phyloP scores from a whole-genome alignment of 2,888 invertebrate species.

The Lycophotia porphyrea region DNA sequence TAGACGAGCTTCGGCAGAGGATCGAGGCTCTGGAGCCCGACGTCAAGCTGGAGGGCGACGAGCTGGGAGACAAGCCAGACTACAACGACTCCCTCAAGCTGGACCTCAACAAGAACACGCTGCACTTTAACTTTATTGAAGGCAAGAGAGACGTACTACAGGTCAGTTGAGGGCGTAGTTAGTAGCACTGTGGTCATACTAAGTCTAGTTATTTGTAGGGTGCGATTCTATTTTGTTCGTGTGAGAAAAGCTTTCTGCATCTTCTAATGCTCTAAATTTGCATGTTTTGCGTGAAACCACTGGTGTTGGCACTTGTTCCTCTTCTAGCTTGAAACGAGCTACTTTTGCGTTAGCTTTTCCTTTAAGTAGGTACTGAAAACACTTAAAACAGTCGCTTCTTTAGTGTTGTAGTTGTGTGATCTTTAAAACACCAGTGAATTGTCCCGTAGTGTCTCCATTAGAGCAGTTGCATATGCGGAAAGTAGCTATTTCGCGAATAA shows the following conservation, averaged over 20 bases:
- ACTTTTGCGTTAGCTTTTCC: background rate
- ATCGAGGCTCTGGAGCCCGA: constrained; percentile 87
- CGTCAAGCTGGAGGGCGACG: constrained; percentile 73
- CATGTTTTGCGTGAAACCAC: background rate
- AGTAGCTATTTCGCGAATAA: constrained; percentile 14
- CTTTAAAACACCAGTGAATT: background rate
- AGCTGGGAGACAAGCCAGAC: constrained; percentile 72
- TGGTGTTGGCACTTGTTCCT: constrained; percentile 7
- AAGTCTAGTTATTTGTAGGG: constrained; percentile 35
- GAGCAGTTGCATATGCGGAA: background rate
- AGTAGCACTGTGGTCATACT: constrained; percentile 24
- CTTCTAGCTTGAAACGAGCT: background rate
- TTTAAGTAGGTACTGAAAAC: background rate
- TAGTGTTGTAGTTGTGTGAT: background rate
- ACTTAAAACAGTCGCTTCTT: background rate
- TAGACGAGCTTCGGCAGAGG: constrained; percentile 91
- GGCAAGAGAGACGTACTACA: constrained; percentile 87
- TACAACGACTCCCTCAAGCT: constrained; percentile 64
- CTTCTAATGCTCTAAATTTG: constrained; percentile 11
- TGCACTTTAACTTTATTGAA: constrained; percentile 88
- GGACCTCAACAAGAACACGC: constrained; percentile 83
- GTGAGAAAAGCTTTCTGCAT: constrained; percentile 16
- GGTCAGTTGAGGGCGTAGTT: constrained; percentile 70
- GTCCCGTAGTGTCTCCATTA: background rate
- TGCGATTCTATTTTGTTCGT: constrained; percentile 38